Evolutionary conservation across 2,888 invertebrate genomes (phyloP), one percentile per base, ranked within the genome.

Genomic region (Spilarctia lutea): DNA sequence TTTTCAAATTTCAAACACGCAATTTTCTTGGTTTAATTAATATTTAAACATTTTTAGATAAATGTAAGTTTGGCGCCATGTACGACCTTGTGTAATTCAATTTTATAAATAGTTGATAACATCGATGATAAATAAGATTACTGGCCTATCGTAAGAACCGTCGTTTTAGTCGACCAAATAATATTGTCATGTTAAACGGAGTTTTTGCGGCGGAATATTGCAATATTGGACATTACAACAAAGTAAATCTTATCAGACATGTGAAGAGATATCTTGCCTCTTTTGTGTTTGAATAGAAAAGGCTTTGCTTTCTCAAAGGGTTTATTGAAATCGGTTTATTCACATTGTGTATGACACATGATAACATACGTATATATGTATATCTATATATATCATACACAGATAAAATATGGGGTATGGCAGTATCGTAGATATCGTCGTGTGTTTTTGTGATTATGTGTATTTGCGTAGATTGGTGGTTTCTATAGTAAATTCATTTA

Each of bases 231-330:
- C 75, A 65, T 69, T 66, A 30, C 73, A 70, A n/a, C 72, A 69
- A 56, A 74, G 73, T 78, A 73, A 78, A 80, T 79, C 71, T 74
- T 83, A 77, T 79, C 73, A 39, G 77, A 73, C 75, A 45, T 45
- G 56, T 73, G 60, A 66, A 75, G 69, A 72, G 72, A 71, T 30
- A 75, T 78, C 24, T 35, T 45, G 63, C 27, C 63, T 79, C 78
- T 74, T 80, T 80, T 82, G 52, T 73, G 45, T 67, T 67, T 71
- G 71, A 48, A 74, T 56, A 24, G 74, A 80, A 60, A 30, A 30
- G 52, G 67, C 60, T 69, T 74, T 68, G 39, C n/a, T 10, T 24
- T 10, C 35, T 70, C 63, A 72, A 80, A 72, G 56, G 60, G 10
- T 52, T 66, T 13, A 48, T 33, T 48, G 30, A 20, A 24, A 30